A percentile compares a stretch with the other conserved stretches of the same genome.
Conservation (phyloP, 1,140 invertebrate genomes). For the Pinna nobilis region DNA sequence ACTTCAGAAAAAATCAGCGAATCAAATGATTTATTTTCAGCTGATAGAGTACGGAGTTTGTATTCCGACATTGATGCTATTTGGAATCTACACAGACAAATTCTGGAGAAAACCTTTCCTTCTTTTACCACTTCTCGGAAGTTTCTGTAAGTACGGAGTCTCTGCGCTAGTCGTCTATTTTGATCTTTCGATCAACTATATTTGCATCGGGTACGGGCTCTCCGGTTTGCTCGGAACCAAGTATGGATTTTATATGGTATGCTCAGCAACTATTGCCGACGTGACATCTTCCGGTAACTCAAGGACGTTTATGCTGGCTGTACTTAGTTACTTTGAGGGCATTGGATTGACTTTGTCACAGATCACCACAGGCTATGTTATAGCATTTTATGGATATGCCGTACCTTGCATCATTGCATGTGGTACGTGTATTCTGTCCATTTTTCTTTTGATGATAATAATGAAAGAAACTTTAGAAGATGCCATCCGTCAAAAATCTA, state of each 20-base stretch:
- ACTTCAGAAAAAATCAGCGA: neutral
- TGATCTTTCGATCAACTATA: neutral
- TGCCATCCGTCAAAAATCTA: neutral
- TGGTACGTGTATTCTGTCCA: neutral
- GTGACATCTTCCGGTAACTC: slow-evolving; percentile 1
- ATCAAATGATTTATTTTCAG: neutral
- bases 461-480: neutral
- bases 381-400: neutral
- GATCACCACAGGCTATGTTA: neutral
- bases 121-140: neutral
- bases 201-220: neutral
- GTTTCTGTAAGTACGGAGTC: neutral
- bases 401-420: slow-evolving; percentile 2
- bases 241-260: neutral
- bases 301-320: neutral
- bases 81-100: neutral
- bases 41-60: neutral
- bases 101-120: neutral
- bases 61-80: neutral
- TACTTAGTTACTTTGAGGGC: neutral
- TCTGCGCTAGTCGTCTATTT: neutral
- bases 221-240: neutral
- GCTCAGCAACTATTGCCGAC: neutral
- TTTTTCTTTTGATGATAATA: neutral
- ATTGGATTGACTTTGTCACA: neutral